Conservation (phyloP, 1,140 invertebrate species). For the Drosophila cardini region DNA sequence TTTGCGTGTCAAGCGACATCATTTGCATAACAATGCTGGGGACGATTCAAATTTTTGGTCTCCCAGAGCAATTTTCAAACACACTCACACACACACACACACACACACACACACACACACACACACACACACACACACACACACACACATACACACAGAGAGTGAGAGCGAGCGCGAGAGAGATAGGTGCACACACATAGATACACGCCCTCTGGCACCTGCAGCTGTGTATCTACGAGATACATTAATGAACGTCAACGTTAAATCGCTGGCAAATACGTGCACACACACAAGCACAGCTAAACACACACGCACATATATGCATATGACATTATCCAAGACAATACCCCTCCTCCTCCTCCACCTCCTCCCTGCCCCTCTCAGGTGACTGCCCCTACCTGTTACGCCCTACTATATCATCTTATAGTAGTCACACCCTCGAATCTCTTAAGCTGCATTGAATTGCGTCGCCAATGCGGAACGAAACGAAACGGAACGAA, state of each 20-base stretch:
- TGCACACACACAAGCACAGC: constrained; percentile 58
- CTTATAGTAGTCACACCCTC: constrained; percentile 20
- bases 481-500: constrained; percentile 46
- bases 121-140: constrained; percentile 47
- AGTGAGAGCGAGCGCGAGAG: too few relatives aligned
- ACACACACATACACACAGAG: constrained; percentile 17
- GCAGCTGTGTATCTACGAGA: constrained; percentile 43
- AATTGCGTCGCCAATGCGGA: constrained; percentile 76
- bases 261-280: constrained; percentile 57
- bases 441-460: constrained; percentile 41
- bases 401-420: neutral
- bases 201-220: constrained; percentile 64
- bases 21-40: constrained; percentile 83
- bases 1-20: constrained; percentile 80
- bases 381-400: neutral
- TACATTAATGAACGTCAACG: constrained; percentile 58
- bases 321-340: constrained; percentile 68
- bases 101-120: too few relatives aligned
- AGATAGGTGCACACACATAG: constrained; percentile 1
- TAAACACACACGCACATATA: constrained; percentile 58
- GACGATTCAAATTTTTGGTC: constrained; percentile 82
- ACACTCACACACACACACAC: constrained; percentile 30
- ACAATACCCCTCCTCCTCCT: constrained; percentile 14
- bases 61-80: constrained; percentile 78
- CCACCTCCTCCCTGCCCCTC: too few relatives aligned